phyloP scores from a whole-genome alignment of 2,888 invertebrate genomes.

The Trissolcus brochymenae region DNA sequence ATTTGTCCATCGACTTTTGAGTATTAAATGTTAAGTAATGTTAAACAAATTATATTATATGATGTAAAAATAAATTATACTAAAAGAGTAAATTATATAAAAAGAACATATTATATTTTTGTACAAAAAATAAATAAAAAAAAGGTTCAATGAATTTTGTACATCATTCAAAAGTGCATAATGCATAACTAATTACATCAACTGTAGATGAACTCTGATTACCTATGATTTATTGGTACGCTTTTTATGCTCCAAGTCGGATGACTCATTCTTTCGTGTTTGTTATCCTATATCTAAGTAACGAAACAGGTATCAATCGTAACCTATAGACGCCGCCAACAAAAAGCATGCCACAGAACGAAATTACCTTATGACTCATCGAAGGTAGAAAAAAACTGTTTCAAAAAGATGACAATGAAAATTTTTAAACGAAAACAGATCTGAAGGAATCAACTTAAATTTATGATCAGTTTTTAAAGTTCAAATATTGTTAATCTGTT shows the following conservation, averaged over 20 bases:
- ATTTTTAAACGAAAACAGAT: too few relatives aligned
- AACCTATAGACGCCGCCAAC: not conserved
- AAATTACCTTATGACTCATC: not conserved
- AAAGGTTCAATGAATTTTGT: not conserved
- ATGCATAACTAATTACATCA: too few relatives aligned
- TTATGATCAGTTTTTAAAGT: too few relatives aligned
- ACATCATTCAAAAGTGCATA: not conserved
- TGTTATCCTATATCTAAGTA: constrained; percentile 1
- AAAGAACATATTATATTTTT: not conserved
- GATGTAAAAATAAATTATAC: not conserved
- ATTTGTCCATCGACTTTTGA: constrained; percentile 60
- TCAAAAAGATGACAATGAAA: too few relatives aligned
- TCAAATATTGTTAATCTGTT: too few relatives aligned
- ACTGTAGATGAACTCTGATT: not conserved
- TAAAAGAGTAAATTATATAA: not conserved
- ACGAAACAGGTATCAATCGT: not conserved
- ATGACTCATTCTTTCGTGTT: constrained; percentile 3
- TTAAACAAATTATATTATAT: not conserved
- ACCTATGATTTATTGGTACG: constrained; percentile 2
- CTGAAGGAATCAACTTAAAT: too few relatives aligned
- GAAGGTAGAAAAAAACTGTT: not conserved
- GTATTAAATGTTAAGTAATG: not conserved
- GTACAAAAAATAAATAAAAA: not conserved
- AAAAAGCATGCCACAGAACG: not conserved
- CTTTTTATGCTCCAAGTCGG: not conserved